phyloP scores from a whole-genome alignment of 2,888 invertebrate genomes.

The Eristalis intricaria region DNA sequence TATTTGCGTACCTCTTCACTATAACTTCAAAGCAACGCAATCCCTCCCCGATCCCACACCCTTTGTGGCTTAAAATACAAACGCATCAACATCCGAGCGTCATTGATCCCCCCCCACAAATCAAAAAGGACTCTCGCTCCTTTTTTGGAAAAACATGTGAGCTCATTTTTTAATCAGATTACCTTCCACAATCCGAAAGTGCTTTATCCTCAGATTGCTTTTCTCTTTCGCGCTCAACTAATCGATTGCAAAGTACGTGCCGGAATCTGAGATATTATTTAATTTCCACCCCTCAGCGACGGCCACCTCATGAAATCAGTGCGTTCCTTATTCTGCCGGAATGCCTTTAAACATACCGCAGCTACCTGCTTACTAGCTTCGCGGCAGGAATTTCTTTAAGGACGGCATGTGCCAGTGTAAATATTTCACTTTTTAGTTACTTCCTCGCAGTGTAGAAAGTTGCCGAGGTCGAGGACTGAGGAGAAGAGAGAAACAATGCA shows the following conservation, averaged over 20 bases:
- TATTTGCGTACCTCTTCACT: background rate
- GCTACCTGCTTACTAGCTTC: background rate
- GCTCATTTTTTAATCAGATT: background rate
- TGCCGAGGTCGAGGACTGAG: background rate
- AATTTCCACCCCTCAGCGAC: background rate
- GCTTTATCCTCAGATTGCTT: background rate
- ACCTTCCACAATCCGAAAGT: background rate
- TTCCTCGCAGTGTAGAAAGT: background rate
- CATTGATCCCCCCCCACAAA: background rate
- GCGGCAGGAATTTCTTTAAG: background rate
- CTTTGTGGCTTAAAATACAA: background rate
- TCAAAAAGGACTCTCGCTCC: background rate
- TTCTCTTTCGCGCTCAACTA: background rate
- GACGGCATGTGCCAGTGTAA: background rate
- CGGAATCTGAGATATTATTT: background rate
- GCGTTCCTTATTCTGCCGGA: background rate
- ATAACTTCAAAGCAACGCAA: background rate
- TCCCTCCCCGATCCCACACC: too few species aligned
- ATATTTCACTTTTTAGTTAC: background rate
- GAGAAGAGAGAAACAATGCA: background rate
- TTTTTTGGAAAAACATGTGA: background rate
- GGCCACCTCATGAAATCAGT: background rate
- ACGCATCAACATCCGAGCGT: background rate
- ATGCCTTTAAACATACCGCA: background rate
- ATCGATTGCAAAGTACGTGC: background rate